Evolutionary conservation across 2,888 invertebrate species (phyloP).

Genomic region (Drosophila meridionalis): DNA sequence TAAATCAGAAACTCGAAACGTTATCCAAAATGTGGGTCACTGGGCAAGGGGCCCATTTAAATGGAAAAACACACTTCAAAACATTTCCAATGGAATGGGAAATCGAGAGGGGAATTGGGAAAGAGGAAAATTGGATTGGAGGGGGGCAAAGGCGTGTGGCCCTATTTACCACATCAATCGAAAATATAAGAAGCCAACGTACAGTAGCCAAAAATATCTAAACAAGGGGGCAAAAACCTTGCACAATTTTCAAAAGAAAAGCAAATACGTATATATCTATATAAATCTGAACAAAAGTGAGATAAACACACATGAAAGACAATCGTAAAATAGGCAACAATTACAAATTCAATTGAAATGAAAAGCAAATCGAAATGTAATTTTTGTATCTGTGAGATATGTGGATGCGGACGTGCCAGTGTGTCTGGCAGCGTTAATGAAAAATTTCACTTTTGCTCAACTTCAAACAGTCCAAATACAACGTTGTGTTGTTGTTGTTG

Average conservation of each 20-base stretch:
- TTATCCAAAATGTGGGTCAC: slow-evolving; percentile 58
- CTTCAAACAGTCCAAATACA: slow-evolving; percentile 44
- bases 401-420: slow-evolving; percentile 56
- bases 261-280: not conserved
- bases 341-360: slow-evolving; percentile 77
- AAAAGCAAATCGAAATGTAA: slow-evolving; percentile 63
- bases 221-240: slow-evolving; percentile 47
- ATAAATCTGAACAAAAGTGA: slow-evolving; percentile 35
- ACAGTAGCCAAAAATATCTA: slow-evolving; percentile 49
- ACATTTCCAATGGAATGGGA: slow-evolving; percentile 24
- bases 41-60: slow-evolving; percentile 54
- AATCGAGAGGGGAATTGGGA: not conserved
- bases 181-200: slow-evolving; percentile 22
- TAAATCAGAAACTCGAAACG: slow-evolving; percentile 59
- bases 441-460: slow-evolving; percentile 75
- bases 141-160: slow-evolving; percentile 29
- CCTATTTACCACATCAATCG: slow-evolving; percentile 52
- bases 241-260: slow-evolving; percentile 44
- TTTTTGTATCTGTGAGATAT: slow-evolving; percentile 44
- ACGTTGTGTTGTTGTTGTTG: slow-evolving; percentile 13
- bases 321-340: slow-evolving; percentile 62
- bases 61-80: slow-evolving; percentile 70
- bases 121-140: not conserved
- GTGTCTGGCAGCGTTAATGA: slow-evolving; percentile 77
- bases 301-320: slow-evolving; percentile 73